These are phyloP conservation scores for Charadrius vociferus DNA, from an alignment of 2,113 vertebrate genomes.

Conservation along the genomic window DNA sequence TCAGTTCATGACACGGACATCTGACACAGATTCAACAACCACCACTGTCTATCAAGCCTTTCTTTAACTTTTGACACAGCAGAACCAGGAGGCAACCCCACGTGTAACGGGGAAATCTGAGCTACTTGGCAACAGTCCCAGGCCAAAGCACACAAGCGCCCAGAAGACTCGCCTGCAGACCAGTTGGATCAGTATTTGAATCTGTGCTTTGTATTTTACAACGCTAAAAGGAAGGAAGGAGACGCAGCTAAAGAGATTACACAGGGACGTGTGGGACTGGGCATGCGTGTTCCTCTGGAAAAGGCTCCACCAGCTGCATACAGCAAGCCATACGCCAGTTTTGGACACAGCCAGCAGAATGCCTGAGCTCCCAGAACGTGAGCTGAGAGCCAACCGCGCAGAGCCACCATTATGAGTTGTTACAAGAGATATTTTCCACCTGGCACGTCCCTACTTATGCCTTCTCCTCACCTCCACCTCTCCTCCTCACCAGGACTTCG, in stretches of 20 bases:
- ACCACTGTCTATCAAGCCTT: background rate
- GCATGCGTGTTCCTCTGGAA: background rate
- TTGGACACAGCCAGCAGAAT: background rate
- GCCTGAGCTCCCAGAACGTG: background rate
- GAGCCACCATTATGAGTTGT: background rate
- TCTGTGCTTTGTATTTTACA: background rate
- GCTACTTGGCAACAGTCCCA: background rate
- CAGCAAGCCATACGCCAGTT: fast-evolving
- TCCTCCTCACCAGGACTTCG: background rate
- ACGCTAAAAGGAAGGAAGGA: background rate
- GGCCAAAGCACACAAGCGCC: background rate
- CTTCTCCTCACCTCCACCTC: background rate
- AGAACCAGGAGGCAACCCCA: background rate
- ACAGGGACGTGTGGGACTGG: background rate
- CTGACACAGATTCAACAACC: background rate
- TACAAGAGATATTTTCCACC: fast-evolving
- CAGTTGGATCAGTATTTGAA: background rate
- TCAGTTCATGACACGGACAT: background rate
- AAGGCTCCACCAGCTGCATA: background rate
- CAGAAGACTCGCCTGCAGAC: background rate
- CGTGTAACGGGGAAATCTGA: background rate
- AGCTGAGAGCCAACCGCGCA: background rate
- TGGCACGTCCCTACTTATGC: fast-evolving
- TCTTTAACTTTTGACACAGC: background rate
- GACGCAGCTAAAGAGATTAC: background rate